Percentiles rank a stretch among this genome's conserved stretches.
Evolutionary conservation across 2,113 vertebrate genomes (phyloP).

Genomic region (Panthera uncia): DNA sequence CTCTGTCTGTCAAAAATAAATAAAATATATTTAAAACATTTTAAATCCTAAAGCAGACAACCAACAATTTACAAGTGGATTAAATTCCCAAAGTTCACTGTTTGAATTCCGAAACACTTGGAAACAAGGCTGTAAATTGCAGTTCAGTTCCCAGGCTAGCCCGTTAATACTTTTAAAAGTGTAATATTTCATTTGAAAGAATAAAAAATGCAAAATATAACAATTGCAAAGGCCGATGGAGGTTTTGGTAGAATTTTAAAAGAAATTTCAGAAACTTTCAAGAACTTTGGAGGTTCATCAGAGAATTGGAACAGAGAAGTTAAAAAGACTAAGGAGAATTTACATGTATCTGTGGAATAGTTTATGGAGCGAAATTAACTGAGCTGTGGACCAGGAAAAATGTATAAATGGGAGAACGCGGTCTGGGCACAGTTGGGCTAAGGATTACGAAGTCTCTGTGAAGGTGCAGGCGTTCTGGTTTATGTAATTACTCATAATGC

Average conservation of each 20-base stretch:
- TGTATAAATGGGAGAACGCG: neutral
- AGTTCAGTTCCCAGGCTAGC: neutral
- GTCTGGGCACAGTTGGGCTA: neutral
- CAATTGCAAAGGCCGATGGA: neutral
- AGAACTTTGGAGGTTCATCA: neutral
- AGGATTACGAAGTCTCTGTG: neutral
- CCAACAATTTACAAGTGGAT: slow-evolving; percentile 41
- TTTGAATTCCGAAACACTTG: slow-evolving; percentile 39
- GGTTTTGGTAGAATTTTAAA: neutral
- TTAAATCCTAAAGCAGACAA: slow-evolving; percentile 60
- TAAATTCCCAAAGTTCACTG: slow-evolving; percentile 38
- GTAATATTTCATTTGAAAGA: slow-evolving; percentile 16
- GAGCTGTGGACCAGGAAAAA: neutral
- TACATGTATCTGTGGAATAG: neutral
- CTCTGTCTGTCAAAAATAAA: too few species aligned
- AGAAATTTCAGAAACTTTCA: neutral
- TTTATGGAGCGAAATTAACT: neutral
- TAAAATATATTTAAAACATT: neutral
- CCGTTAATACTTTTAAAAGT: neutral
- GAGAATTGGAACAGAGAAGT: neutral
- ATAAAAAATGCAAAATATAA: neutral
- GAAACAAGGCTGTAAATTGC: neutral
- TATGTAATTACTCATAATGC: neutral
- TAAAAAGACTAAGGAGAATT: neutral
- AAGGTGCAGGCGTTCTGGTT: neutral